Evolutionary conservation across 2,888 invertebrate species (phyloP), one percentile per base, ranked within the genome.

Genomic region (Torymus aiolomorphi): DNA sequence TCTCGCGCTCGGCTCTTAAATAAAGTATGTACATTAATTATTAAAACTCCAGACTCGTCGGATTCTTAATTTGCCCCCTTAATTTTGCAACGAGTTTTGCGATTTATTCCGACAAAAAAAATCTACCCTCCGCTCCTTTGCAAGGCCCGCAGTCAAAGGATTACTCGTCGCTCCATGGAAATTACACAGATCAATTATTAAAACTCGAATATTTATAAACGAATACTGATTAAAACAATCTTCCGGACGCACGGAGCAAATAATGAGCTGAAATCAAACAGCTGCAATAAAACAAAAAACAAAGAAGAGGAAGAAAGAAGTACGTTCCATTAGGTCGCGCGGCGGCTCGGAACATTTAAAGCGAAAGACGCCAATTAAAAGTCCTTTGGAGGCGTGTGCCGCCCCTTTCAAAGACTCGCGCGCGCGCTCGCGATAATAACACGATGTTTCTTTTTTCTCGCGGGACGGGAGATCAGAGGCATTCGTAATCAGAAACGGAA

Each of bases 401-500:
- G 16, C 12, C 70, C 57, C 24, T 57, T 65, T 62, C 18, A 62
- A 42, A n/a, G 31, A 49, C 57, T 8, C n/a, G 11, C 0, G 14
- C 24, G 14, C 16, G 11, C 24, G 20, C 10, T 16, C 12, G 62
- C 16, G 52, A 73, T 73, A 73, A 73, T 63, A 62, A 65, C 18
- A 20, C 42, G 42, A 42, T 42, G 42, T 42, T 42, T 42, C 42
- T 10, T 42, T 63, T 42, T 56, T 31, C 42, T 2, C 24, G 42
- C 1, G 20, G 24, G 18, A 62, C 24, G 42, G 0, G 20, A 52
- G 18, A 62, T 69, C 16, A 72, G 18, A 31, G 52, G 42, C 51
- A 66, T 66, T 66, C 59, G 42, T 66, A 61, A 78, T 59, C 18
- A 63, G 52, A 18, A 52, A 18, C 16, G 42, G 42, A 42, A 42